Evolutionary conservation across 2,888 invertebrate species (phyloP), one percentile per base, ranked within the genome.

Genomic region (Thymelicus lineola): DNA sequence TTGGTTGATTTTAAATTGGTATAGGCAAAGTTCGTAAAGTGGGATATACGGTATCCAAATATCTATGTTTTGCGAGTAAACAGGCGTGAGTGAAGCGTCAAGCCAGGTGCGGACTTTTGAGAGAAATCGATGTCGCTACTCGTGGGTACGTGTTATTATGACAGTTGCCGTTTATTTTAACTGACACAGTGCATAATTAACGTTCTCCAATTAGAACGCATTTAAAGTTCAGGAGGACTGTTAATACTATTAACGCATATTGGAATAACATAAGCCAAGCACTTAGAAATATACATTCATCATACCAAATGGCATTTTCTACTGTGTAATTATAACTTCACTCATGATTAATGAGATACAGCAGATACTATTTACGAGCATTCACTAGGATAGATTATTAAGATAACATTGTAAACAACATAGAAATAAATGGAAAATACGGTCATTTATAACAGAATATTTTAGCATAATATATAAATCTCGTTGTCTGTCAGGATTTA

Each of bases 41-140:
- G 81, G 89, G 87, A 87, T 85, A 83, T 79, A 84, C 76, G 80
- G 82, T 90, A 89, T 89, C 89, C 84, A 88, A 91, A 92, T 90
- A 90, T 89, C 87, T 87, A 86, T 88, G 88, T 90, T 92, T 91
- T 87, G 90, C 89, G 85, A 88, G 90, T 90, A 92, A 93, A 91
- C 89, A 91, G 86, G 87, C 83, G 79, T 79, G 87, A 87, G 89
- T 90, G 89, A 91, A 84, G 86, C 87, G 87, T 88, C 84, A 88
- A 86, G 82, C 93, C 93, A 93, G 93, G 92, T 92, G 93, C 86
- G 79, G 87, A 85, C 82, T 87, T 75, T 80, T 89, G 88, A 83
- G 84, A 79, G 80, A 86, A 84, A 84, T 83, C 83, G 81, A 79
- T 79, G 75, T 72, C 72, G 70, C 73, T 71, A 75, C 74, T 76